Conservation (phyloP, 1,140 invertebrate species). For the Hycleus cichorii region DNA sequence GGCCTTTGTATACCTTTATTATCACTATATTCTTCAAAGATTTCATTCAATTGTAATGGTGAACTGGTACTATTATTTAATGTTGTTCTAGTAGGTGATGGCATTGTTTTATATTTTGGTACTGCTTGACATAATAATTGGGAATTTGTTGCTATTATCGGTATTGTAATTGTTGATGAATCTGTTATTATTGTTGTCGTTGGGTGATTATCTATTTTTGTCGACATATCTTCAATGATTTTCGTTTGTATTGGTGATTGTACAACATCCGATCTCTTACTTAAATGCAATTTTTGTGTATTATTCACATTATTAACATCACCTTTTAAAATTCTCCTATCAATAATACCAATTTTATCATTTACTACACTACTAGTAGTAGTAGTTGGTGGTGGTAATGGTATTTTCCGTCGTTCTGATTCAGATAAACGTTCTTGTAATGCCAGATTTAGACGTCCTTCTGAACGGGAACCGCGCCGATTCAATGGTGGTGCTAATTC, state of each 20-base stretch:
- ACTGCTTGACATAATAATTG: conserved; percentile 36
- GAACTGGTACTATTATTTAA: conserved; percentile 25
- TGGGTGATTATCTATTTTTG: conserved; percentile 7
- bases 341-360: background rate
- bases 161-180: conserved; percentile 51
- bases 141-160: conserved; percentile 45
- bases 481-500: conserved; percentile 44
- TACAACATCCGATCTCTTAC: conserved; percentile 17
- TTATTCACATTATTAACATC: background rate
- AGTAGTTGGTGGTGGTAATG: background rate
- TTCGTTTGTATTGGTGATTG: conserved; percentile 18
- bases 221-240: conserved; percentile 21
- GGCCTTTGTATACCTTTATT: conserved; percentile 4
- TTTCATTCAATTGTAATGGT: conserved; percentile 61
- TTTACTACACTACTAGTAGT: background rate
- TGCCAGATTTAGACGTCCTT: conserved; percentile 53
- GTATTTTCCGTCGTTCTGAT: conserved; percentile 33
- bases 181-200: conserved; percentile 48
- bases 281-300: conserved; percentile 14
- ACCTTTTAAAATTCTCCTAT: background rate
- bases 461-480: conserved; percentile 53
- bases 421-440: conserved; percentile 45
- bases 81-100: conserved; percentile 41
- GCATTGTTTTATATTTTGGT: conserved; percentile 53
- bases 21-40: conserved; percentile 58